These are phyloP conservation scores for Labeo calbasu DNA, from an alignment of 2,797 vertebrate genomes.

Conservation along the genomic window DNA sequence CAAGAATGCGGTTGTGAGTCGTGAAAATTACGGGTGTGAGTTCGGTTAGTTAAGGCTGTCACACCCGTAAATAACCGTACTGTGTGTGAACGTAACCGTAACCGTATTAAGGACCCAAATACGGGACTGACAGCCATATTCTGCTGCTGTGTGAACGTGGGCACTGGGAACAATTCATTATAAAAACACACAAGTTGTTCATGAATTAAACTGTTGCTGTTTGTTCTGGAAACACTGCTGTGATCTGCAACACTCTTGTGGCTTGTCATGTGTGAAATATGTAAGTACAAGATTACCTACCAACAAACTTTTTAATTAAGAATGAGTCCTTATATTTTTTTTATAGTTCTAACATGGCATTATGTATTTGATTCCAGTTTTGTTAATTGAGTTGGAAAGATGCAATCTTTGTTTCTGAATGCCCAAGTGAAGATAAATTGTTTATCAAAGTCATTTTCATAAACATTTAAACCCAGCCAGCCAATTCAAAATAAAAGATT, in stretches of 20 bases:
- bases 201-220: too few species aligned
- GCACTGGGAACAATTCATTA: too few species aligned
- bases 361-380: neutral
- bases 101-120: too few species aligned
- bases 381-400: neutral
- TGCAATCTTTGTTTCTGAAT: neutral
- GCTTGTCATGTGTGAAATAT: too few species aligned
- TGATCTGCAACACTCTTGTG: neutral
- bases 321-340: neutral
- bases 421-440: neutral
- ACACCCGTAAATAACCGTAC: too few species aligned
- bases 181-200: too few species aligned
- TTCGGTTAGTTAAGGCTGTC: too few species aligned
- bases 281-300: neutral
- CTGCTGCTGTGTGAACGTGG: too few species aligned
- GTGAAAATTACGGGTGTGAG: too few species aligned
- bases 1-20: too few species aligned
- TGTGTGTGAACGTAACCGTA: too few species aligned
- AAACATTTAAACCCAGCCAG: neutral
- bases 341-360: neutral
- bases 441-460: neutral
- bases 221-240: neutral
- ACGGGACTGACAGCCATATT: too few species aligned
- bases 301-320: neutral
- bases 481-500: neutral